Evolutionary conservation across 2,797 vertebrate species (phyloP), one percentile per base, ranked within the genome.

Genomic region (Glyptemys insculpta): DNA sequence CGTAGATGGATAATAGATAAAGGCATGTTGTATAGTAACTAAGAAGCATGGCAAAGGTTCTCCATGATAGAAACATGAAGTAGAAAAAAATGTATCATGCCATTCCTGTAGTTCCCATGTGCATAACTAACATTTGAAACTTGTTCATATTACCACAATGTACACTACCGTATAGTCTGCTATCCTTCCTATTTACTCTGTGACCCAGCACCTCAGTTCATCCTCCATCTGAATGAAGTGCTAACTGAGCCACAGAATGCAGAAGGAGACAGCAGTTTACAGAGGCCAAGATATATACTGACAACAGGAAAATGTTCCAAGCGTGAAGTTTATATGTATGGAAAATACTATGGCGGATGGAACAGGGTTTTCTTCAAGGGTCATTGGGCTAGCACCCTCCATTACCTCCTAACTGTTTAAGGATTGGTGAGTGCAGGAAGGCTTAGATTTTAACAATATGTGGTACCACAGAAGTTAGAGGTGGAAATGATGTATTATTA

Each of bases 211-310:
- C 53, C 89, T 86, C 78, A 83, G 79, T 88, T 91, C 86, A 90
- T 90, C 56, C 65, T 78, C 85, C 37, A 54, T 93, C 82, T 85
- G 76, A 80, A 85, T 62, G 86, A 95, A 72, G 87, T 0, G 4
- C 59, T 49, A 83, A 74, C 74, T 79, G 53, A 81, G 53, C 81
- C 87, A 85, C 78, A 76, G 59, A 79, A 91, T 81, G 25, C 83
- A 88, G n/a, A 56, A 57, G 57, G 50, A 95, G 91, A 81, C 47
- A 56, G 85, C 56, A 10, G 85, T 95, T 96, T 79, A 89, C 47
- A 89, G 5, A 81, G 79, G 92, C 79, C 81, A 89, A 95, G 81
- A 92, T 93, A 95, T 91, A 86, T 79, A 89, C 74, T 92, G 94
- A 95, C 81, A 84, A 12, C 37, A 37, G 54, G 79, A 87, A 86